phyloP scores from a whole-genome alignment of 2,113 vertebrate genomes.

The Lonchura striata region DNA sequence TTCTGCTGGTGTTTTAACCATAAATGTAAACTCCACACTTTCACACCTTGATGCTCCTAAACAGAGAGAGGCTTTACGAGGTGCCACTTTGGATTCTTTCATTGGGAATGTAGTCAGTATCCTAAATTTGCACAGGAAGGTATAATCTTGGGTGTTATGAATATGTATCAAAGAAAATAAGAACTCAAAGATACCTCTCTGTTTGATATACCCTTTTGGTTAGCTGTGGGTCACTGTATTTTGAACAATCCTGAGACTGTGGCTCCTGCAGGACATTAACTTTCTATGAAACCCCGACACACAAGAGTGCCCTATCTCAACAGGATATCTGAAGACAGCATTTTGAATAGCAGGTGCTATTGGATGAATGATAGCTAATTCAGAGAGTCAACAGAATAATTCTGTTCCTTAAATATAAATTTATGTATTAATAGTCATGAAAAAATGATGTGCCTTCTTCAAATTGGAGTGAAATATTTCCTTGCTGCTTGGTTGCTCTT shows the following conservation, averaged over 20 bases:
- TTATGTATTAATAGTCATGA: neutral
- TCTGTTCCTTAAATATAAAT: neutral
- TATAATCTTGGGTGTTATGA: neutral
- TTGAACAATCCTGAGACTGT: neutral
- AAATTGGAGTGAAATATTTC: neutral
- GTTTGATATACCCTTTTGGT: neutral
- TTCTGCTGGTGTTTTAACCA: neutral
- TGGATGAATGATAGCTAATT: neutral
- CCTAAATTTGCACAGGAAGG: neutral
- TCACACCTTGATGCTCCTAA: neutral
- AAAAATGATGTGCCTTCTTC: neutral
- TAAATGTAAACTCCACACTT: neutral
- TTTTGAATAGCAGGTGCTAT: neutral
- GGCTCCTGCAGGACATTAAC: neutral
- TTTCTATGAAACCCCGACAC: neutral
- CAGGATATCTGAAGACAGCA: neutral
- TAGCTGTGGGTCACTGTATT: neutral
- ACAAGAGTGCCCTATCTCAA: neutral
- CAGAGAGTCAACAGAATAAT: neutral
- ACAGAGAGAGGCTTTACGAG: fast-evolving
- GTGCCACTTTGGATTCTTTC: neutral
- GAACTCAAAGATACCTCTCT: neutral
- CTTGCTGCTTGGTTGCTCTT: neutral
- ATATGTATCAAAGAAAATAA: neutral
- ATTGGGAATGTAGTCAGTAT: neutral